Evolutionary conservation across 2,113 vertebrate species (phyloP).

Genomic region (Mugil cephalus): DNA sequence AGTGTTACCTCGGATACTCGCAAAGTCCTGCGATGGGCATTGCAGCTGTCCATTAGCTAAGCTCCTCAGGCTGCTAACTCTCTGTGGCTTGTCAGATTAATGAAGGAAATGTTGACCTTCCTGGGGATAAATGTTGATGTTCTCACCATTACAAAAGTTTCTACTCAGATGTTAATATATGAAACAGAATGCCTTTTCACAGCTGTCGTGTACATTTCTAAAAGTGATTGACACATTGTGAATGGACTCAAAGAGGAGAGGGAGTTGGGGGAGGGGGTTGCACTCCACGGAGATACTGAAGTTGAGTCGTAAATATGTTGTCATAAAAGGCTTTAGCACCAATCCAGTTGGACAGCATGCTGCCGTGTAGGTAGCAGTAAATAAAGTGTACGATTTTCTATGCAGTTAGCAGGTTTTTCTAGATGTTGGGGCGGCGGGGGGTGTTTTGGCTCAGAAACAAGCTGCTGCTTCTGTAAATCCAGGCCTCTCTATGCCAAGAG

Average conservation of each 20-base stretch:
- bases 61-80: slow-evolving; percentile 70
- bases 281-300: slow-evolving; percentile 41
- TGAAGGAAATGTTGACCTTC: slow-evolving; percentile 82
- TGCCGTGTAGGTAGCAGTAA: slow-evolving; percentile 50
- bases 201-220: slow-evolving; percentile 40
- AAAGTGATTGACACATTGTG: slow-evolving; percentile 56
- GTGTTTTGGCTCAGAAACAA: slow-evolving; percentile 65
- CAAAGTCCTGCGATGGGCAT: slow-evolving; percentile 69
- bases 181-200: slow-evolving; percentile 56
- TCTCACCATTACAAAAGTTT: slow-evolving; percentile 72
- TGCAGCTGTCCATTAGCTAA: slow-evolving; percentile 79
- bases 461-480: slow-evolving; percentile 77
- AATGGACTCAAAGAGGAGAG: slow-evolving; percentile 41
- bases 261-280: slow-evolving; percentile 33
- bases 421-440: slow-evolving; percentile 35
- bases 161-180: slow-evolving; percentile 54
- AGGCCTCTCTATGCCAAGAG: slow-evolving; percentile 82
- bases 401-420: slow-evolving; percentile 57
- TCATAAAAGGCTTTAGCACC: slow-evolving; percentile 50
- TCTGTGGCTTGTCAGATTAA: slow-evolving; percentile 75
- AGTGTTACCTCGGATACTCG: slow-evolving; percentile 75
- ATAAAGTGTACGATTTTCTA: slow-evolving; percentile 64
- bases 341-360: slow-evolving; percentile 45
- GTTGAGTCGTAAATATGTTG: slow-evolving; percentile 60
- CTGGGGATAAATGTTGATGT: slow-evolving; percentile 72